Base-by-base conservation (phyloP, 2,888 invertebrate species). In the Pyralis farinalis region DNA sequence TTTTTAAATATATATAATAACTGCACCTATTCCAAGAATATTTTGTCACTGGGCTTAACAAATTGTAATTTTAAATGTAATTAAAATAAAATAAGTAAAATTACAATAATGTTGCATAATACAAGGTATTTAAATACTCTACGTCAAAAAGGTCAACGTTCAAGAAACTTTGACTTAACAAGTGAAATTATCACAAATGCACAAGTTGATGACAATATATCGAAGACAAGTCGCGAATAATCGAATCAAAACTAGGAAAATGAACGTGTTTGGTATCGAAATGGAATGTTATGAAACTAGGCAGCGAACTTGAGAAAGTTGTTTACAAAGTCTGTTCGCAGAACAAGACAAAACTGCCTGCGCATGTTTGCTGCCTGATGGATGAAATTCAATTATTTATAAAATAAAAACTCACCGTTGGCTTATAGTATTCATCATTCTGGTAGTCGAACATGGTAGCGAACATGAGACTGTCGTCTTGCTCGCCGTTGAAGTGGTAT, bases 391-490 rank as follows among this genome's bases (percentile, higher is more conserved):
- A 27, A 25, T 27, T 20, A 12, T 32, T 25, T 16, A 25, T 12
- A 32, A 25, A 16, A 39, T 9, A 11, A 36, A 40, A 44, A 85
- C 87, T 86, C 56, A 88, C 89, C 82, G 68, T 58, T 54, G 83
- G 76, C 54, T 86, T 87, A 55, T 68, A 77, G 62, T 82, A 82
- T 47, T 88, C 86, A 54, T 89, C 88, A 53, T 76, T 69, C 61
- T 88, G 89, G 67, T 85, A 87, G 46, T 90, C 90, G 69, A 90
- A 90, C 90, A 90, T 90, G 51, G 89, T 90, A 55, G 88, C 85
- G 78, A 88, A 88, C 88, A 89, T 87, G 33, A 89, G 88, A 83
- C 86, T 81, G 61, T 90, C 90, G 80, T 89, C 90, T 66, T 83
- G 86, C 66, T 89, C 90, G 81, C 83, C 61, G 75, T 65, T 83